Percentiles rank a stretch among this genome's conserved stretches.
Evolutionary conservation across 2,797 vertebrate genomes (phyloP).

Genomic region (Heliangelus exortis): DNA sequence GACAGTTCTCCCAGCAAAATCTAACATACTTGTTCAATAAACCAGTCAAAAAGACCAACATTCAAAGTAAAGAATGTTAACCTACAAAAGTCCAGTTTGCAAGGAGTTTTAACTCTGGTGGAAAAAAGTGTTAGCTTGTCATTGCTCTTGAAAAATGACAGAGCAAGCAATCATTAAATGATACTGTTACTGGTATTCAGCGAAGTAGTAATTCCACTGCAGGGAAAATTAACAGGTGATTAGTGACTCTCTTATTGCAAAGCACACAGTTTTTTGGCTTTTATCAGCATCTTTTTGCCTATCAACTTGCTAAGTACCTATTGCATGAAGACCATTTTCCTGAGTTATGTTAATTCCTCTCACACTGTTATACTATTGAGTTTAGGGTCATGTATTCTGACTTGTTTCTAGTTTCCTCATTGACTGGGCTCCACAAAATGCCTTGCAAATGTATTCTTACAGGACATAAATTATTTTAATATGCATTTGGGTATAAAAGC

Average conservation of each 20-base stretch:
- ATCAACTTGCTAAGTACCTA: neutral
- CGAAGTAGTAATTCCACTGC: neutral
- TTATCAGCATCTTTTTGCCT: neutral
- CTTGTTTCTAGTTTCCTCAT: neutral
- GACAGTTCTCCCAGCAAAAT: neutral
- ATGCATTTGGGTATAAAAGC: neutral
- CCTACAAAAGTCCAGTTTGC: neutral
- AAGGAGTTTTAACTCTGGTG: neutral
- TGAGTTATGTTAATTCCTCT: neutral
- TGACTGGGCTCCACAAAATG: neutral
- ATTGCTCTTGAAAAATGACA: neutral
- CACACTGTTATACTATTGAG: neutral
- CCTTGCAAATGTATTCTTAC: neutral
- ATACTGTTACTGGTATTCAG: neutral
- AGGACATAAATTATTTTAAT: neutral
- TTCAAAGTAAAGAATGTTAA: neutral
- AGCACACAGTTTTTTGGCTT: constrained; percentile 1
- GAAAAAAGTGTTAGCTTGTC: neutral
- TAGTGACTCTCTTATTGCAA: neutral
- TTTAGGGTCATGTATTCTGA: neutral
- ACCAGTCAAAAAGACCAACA: neutral
- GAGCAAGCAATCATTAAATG: neutral
- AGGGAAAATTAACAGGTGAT: neutral
- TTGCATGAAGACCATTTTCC: neutral
- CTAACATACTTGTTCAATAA: neutral